phyloP scores from a whole-genome alignment of 2,113 vertebrate species.

The Sterna hirundo region DNA sequence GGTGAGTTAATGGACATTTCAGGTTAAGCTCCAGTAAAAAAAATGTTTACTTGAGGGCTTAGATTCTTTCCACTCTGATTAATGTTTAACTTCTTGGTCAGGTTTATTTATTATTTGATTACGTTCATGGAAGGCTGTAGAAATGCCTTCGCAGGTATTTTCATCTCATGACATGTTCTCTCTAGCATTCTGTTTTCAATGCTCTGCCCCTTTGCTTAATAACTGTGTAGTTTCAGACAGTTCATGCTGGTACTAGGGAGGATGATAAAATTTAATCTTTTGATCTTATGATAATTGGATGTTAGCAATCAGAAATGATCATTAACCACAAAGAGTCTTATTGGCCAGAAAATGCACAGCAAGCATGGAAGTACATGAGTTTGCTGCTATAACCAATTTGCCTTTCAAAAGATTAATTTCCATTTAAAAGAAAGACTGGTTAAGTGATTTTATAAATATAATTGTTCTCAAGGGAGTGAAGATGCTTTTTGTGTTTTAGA shows the following conservation, averaged over 20 bases:
- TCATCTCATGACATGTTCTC: not conserved
- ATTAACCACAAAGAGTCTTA: not conserved
- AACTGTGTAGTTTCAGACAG: not conserved
- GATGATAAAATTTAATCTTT: constrained; percentile 11
- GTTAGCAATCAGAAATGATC: not conserved
- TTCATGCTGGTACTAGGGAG: not conserved
- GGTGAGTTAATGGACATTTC: constrained; percentile 78
- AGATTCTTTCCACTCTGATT: not conserved
- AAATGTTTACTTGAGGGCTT: not conserved
- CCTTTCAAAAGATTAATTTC: constrained; percentile 15
- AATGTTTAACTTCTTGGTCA: not conserved
- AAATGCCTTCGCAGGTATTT: not conserved
- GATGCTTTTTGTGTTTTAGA: not conserved
- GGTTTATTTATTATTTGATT: not conserved
- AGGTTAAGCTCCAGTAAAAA: not conserved
- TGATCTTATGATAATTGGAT: constrained; percentile 5
- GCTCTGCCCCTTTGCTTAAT: not conserved
- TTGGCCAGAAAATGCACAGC: not conserved
- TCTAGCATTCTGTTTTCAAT: not conserved
- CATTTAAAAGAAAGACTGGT: not conserved
- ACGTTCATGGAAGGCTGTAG: not conserved
- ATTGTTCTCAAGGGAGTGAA: not conserved
- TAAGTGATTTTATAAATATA: not conserved
- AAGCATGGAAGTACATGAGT: not conserved
- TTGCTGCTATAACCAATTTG: not conserved